These are phyloP conservation scores for Celastrina argiolus DNA, from an alignment of 2,888 invertebrate species.

Conservation along the genomic window DNA sequence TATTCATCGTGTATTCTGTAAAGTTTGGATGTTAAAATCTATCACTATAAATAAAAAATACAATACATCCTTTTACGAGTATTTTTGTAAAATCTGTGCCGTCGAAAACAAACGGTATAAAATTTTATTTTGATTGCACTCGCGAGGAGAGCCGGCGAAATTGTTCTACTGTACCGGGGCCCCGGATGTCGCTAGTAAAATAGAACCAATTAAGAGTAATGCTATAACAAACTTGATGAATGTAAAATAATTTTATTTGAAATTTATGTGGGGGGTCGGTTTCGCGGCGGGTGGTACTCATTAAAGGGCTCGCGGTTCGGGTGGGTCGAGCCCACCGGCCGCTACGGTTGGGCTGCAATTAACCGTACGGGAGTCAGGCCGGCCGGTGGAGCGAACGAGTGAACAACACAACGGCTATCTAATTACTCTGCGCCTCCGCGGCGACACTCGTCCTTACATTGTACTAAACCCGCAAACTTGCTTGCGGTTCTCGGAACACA, in stretches of 20 bases:
- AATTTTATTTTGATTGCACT: not conserved
- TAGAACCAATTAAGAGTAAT: slow-evolving; percentile 19
- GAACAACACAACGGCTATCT: slow-evolving; percentile 66
- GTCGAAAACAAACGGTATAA: not conserved
- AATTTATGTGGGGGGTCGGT: slow-evolving; percentile 30
- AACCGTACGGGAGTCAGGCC: slow-evolving; percentile 56
- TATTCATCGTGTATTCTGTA: not conserved
- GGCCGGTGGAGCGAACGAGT: slow-evolving; percentile 65
- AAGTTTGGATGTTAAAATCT: too few species aligned
- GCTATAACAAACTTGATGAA: slow-evolving; percentile 19
- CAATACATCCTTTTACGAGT: not conserved
- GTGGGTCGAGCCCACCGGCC: slow-evolving; percentile 57
- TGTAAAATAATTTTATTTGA: slow-evolving; percentile 18
- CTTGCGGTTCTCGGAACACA: slow-evolving; percentile 59
- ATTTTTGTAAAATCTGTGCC: not conserved
- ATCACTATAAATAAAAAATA: too few species aligned
- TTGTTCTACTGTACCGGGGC: not conserved
- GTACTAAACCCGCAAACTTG: slow-evolving; percentile 58
- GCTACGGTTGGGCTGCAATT: slow-evolving; percentile 68
- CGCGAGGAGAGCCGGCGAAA: not conserved
- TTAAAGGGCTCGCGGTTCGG: slow-evolving; percentile 64
- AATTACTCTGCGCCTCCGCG: slow-evolving; percentile 63
- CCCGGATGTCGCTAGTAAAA: slow-evolving; percentile 1
- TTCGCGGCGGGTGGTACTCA: slow-evolving; percentile 43
- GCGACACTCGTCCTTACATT: slow-evolving; percentile 51